Evolutionary conservation across 2,888 invertebrate species (phyloP).

Genomic region (Cheilosia urbana): DNA sequence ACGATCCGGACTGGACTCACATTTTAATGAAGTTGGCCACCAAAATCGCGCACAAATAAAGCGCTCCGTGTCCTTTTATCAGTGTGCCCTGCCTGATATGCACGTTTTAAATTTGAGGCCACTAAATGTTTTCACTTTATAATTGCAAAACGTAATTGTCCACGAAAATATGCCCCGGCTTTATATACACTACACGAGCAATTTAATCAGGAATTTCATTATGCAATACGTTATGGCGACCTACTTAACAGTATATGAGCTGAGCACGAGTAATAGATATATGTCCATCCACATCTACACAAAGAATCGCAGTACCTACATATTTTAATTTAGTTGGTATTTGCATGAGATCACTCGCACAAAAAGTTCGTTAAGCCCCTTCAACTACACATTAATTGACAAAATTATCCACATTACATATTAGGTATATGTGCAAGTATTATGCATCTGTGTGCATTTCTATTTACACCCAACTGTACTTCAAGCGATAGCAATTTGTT

Average conservation of each 20-base stretch:
- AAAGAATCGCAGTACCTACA: neutral
- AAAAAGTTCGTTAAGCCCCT: neutral
- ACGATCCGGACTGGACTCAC: neutral
- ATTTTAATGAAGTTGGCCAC: slow-evolving; percentile 57
- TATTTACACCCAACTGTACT: too few relatives aligned
- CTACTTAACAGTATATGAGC: slow-evolving; percentile 19
- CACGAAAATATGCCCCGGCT: slow-evolving; percentile 45
- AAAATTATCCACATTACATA: too few relatives aligned
- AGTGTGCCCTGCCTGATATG: neutral
- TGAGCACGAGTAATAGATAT: neutral
- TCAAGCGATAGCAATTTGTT: too few relatives aligned
- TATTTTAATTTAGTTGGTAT: slow-evolving; percentile 35
- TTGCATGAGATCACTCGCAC: neutral
- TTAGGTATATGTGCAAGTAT: too few relatives aligned
- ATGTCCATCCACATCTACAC: too few relatives aligned
- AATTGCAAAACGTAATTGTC: slow-evolving; percentile 58
- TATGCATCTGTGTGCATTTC: too few relatives aligned
- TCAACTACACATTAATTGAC: too few relatives aligned
- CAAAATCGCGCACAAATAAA: slow-evolving; percentile 38
- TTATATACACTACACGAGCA: slow-evolving; percentile 20
- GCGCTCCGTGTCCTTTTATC: neutral
- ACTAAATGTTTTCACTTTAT: slow-evolving; percentile 49
- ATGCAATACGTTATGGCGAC: slow-evolving; percentile 46
- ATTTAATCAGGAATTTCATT: slow-evolving; percentile 50
- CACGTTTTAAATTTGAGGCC: slow-evolving; percentile 41